Evolutionary conservation across 2,113 vertebrate species (phyloP).

Genomic region (Crocuta crocuta): DNA sequence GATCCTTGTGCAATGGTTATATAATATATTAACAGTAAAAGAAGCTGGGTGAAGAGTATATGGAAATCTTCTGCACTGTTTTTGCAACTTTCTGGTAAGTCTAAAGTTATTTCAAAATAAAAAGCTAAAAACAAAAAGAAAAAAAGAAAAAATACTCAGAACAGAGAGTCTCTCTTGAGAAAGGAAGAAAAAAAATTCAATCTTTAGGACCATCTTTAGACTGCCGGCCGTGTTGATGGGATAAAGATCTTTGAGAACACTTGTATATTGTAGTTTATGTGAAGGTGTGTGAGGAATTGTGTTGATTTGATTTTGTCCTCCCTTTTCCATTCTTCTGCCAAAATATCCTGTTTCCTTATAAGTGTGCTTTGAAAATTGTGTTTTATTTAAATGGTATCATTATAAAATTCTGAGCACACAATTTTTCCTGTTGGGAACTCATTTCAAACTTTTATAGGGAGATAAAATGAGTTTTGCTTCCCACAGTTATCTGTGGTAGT

Average conservation of each 20-base stretch:
- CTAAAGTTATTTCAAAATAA: conserved; percentile 50
- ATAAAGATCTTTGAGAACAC: neutral
- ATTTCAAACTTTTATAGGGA: neutral
- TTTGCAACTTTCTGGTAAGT: neutral
- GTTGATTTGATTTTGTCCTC: conserved; percentile 16
- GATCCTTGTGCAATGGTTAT: neutral
- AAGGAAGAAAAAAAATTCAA: neutral
- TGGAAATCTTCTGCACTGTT: neutral
- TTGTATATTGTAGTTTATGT: neutral
- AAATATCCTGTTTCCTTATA: conserved; percentile 24
- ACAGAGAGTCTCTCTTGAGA: conserved; percentile 11
- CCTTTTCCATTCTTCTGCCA: neutral
- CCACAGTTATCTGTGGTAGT: neutral
- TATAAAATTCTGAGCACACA: conserved; percentile 13
- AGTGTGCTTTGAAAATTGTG: conserved; percentile 34
- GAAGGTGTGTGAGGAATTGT: neutral
- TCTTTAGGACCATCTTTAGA: neutral
- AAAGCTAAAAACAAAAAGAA: neutral
- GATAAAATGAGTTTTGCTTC: neutral
- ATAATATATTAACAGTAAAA: neutral
- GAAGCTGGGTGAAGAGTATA: neutral
- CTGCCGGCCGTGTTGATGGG: neutral
- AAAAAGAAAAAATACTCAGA: neutral
- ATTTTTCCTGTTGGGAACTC: neutral
- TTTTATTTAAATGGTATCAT: neutral